These are phyloP conservation scores for Nerophis ophidion DNA, from an alignment of 2,113 vertebrate species.

Conservation along the genomic window DNA sequence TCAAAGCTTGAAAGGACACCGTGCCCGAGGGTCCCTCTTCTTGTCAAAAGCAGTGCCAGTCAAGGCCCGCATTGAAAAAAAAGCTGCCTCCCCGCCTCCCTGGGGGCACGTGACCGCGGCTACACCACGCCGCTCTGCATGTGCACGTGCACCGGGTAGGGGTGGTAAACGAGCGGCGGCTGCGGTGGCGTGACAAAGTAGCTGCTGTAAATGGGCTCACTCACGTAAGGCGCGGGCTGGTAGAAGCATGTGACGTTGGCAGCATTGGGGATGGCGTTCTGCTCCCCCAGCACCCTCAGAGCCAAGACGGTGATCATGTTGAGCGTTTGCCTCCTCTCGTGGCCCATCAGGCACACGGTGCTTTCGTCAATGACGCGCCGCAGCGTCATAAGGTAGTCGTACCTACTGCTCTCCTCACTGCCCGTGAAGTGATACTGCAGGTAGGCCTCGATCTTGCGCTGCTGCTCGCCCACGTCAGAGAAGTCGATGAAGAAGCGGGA, in stretches of 20 bases:
- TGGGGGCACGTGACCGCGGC: constrained; percentile 27
- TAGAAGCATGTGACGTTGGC: constrained; percentile 91
- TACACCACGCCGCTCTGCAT: constrained; percentile 80
- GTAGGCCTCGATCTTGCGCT: constrained; percentile 91
- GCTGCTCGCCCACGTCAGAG: constrained; percentile 85
- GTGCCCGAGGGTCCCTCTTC: constrained; percentile 33
- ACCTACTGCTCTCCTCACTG: constrained; percentile 85
- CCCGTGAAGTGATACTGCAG: constrained; percentile 88
- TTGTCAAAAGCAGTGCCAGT: constrained; percentile 36
- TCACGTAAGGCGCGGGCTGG: constrained; percentile 86
- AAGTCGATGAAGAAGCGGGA: constrained; percentile 98
- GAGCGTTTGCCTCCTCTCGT: constrained; percentile 87
- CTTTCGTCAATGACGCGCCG: constrained; percentile 85
- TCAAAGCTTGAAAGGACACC: constrained; percentile 51
- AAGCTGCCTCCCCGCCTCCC: constrained; percentile 34
- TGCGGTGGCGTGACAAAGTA: constrained; percentile 83
- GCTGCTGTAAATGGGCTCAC: constrained; percentile 79
- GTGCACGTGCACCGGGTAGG: constrained; percentile 79
- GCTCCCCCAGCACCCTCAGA: constrained; percentile 88
- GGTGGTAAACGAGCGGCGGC: constrained; percentile 75
- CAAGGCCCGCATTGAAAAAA: constrained; percentile 47
- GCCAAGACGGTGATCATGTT: constrained; percentile 93
- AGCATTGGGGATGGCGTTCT: constrained; percentile 87
- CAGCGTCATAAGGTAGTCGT: constrained; percentile 94
- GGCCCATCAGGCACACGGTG: constrained; percentile 90